phyloP scores from a whole-genome alignment of 2,113 vertebrate species.

The Pseudonaja textilis region DNA sequence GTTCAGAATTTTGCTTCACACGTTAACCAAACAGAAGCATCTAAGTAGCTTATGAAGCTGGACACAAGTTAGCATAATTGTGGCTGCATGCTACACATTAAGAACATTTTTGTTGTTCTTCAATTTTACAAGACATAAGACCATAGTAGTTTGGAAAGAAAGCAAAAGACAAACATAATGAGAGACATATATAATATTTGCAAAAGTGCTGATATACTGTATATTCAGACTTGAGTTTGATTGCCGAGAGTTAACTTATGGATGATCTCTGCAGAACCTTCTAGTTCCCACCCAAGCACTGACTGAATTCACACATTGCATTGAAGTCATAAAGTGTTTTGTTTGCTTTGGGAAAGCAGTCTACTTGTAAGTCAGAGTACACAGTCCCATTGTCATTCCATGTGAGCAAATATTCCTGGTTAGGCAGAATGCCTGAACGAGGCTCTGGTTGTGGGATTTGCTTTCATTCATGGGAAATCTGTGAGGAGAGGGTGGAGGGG shows the following conservation, averaged over 20 bases:
- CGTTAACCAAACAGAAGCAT: not conserved
- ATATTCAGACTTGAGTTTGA: not conserved
- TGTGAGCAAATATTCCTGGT: not conserved
- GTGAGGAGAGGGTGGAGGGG: rapidly evolving
- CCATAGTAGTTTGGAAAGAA: not conserved
- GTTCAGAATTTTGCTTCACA: not conserved
- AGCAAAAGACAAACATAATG: not conserved
- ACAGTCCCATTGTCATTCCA: not conserved
- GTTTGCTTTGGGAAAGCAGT: not conserved
- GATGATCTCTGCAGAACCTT: not conserved
- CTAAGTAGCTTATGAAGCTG: not conserved
- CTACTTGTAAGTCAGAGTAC: not conserved
- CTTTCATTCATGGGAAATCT: not conserved
- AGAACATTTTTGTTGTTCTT: not conserved
- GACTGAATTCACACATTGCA: not conserved
- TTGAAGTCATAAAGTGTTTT: not conserved
- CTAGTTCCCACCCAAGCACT: not conserved
- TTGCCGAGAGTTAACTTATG: not conserved
- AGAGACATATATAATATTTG: not conserved
- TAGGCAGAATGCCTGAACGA: not conserved
- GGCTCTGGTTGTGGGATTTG: not conserved
- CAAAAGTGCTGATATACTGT: not conserved
- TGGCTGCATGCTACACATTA: not conserved
- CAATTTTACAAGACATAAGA: not conserved
- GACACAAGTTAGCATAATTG: not conserved